Conservation (phyloP, 2,113 vertebrate species). For the Crotalus tigris region DNA sequence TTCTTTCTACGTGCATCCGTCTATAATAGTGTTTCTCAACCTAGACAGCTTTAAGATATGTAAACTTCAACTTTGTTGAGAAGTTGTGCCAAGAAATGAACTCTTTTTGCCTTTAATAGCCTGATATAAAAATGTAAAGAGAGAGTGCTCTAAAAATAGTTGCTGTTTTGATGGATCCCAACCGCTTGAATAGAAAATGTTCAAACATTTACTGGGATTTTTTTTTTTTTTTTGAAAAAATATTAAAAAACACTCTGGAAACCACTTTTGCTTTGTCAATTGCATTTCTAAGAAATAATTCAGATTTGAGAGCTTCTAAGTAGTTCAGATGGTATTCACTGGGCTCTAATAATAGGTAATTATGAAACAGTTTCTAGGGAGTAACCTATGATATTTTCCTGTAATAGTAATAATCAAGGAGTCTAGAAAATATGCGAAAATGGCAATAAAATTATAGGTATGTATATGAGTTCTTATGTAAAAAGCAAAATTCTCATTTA, state of each 20-base stretch:
- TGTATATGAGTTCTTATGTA: neutral
- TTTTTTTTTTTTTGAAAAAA: neutral
- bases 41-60: neutral
- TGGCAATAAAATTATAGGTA: no score
- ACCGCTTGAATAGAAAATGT: neutral
- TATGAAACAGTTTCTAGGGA: neutral
- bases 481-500: slow-evolving; percentile 31
- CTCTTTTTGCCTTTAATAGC: neutral
- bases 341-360: no score
- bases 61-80: neutral
- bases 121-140: neutral
- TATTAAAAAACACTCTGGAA: neutral
- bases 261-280: neutral
- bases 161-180: neutral
- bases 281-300: neutral
- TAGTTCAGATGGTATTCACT: neutral
- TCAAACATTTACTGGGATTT: neutral
- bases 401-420: neutral
- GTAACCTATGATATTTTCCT: neutral
- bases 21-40: neutral
- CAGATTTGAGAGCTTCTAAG: neutral
- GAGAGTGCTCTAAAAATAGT: neutral
- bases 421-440: neutral
- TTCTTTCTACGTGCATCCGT: neutral
- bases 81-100: neutral